Evolutionary conservation across 2,797 vertebrate species (phyloP).

Genomic region (Chelonia mydas): DNA sequence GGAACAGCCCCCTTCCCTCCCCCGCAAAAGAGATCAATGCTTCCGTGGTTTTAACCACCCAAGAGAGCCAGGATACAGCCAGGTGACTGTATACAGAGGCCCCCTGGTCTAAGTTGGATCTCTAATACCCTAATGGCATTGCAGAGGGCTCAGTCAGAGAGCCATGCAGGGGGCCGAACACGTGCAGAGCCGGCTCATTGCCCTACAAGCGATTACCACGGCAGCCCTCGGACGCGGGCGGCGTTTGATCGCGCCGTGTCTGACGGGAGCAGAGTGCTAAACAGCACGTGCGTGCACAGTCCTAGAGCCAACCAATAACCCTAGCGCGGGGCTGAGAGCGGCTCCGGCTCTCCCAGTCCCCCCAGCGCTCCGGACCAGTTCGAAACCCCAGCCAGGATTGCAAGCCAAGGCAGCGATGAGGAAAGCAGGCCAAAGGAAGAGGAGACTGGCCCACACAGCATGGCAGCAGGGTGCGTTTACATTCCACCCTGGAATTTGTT

Average conservation of each 20-base stretch:
- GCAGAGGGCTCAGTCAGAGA: background rate
- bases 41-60: background rate
- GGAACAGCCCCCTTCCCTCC: too few species aligned
- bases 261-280: background rate
- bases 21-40: too few species aligned
- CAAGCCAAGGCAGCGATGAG: background rate
- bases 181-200: background rate
- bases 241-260: background rate
- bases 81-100: too few species aligned
- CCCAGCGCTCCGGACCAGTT: background rate
- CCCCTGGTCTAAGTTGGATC: too few species aligned
- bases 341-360: rapidly evolving
- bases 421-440: background rate
- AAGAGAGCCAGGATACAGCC: background rate
- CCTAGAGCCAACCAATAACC: background rate
- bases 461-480: too few species aligned
- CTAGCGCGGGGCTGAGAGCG: rapidly evolving
- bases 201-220: background rate
- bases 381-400: background rate
- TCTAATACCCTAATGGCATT: background rate
- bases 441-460: background rate
- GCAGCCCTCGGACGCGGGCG: too few species aligned
- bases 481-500: background rate
- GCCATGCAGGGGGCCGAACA: too few species aligned
- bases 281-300: background rate